These are phyloP conservation scores for Sciaenops ocellatus DNA, from an alignment of 2,797 vertebrate genomes.

Conservation along the genomic window DNA sequence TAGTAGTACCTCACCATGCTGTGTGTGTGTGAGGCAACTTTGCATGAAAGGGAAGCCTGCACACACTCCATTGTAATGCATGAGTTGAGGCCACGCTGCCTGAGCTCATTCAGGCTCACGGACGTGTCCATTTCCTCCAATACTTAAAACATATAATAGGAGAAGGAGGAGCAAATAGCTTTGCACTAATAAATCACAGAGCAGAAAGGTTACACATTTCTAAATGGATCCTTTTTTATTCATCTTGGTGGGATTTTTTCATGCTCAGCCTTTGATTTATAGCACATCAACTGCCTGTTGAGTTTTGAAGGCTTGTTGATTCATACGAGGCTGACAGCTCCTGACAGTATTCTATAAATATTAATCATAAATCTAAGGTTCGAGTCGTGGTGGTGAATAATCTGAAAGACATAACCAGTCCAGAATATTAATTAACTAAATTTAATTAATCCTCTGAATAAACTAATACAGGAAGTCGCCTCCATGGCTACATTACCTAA, in stretches of 20 bases:
- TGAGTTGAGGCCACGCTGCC: constrained; percentile 53
- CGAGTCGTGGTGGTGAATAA: constrained; percentile 62
- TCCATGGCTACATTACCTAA: neutral
- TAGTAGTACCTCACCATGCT: constrained; percentile 33
- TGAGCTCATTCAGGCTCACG: constrained; percentile 55
- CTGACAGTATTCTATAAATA: constrained; percentile 78
- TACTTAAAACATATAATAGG: constrained; percentile 63
- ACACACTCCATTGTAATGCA: constrained; percentile 66
- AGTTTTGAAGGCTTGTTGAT: constrained; percentile 74
- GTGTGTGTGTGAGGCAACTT: constrained; percentile 27
- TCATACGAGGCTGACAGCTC: constrained; percentile 67
- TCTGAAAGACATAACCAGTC: constrained; percentile 58
- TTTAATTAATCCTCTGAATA: constrained; percentile 65
- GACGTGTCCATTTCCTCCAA: constrained; percentile 69
- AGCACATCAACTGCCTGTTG: constrained; percentile 64
- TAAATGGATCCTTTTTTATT: constrained; percentile 69
- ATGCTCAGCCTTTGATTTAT: constrained; percentile 70
- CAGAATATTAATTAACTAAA: constrained; percentile 70
- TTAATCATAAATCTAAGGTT: constrained; percentile 74
- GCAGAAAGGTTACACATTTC: constrained; percentile 71
- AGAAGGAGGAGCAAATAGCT: constrained; percentile 56
- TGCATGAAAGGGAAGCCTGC: constrained; percentile 50
- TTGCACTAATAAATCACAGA: constrained; percentile 65
- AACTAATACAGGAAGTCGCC: constrained; percentile 32
- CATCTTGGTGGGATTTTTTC: constrained; percentile 59